Percentiles rank a stretch among this genome's conserved stretches.
phyloP scores from a whole-genome alignment of 35 echinoderm and acorn worm species.

The Lytechinus variegatus region DNA sequence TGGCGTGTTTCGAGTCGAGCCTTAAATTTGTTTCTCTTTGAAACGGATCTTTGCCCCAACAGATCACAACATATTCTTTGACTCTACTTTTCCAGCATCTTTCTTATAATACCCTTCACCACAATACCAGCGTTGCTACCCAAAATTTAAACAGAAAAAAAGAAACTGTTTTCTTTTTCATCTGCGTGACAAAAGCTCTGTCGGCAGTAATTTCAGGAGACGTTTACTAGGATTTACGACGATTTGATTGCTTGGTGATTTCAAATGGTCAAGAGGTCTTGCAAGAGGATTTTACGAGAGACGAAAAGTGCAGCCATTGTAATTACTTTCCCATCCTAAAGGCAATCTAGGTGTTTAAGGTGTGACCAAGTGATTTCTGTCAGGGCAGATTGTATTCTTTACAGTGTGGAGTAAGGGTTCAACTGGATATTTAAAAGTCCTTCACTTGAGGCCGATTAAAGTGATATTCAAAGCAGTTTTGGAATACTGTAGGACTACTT shows the following conservation, averaged over 20 bases:
- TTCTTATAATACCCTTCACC: background rate
- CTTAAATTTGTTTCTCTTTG: background rate
- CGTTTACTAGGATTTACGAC: background rate
- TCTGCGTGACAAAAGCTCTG: background rate
- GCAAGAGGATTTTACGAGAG: background rate
- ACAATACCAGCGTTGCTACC: background rate
- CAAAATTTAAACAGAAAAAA: background rate
- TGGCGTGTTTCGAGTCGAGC: background rate
- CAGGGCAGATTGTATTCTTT: background rate
- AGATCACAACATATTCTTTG: background rate
- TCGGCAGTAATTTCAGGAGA: background rate
- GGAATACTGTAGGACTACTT: background rate
- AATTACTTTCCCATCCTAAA: background rate
- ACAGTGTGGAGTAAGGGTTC: background rate
- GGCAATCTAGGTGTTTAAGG: background rate
- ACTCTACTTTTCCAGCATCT: background rate
- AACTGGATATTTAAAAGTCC: background rate
- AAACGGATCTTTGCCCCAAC: background rate
- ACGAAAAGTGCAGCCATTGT: background rate
- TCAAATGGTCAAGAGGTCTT: background rate
- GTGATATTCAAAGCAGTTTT: background rate
- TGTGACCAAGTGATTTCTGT: background rate
- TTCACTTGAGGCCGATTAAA: background rate
- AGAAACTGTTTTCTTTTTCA: background rate
- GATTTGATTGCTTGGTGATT: background rate